A percentile compares a stretch with the other conserved stretches of the same genome.
Evolutionary conservation across 2,888 invertebrate genomes (phyloP).

Genomic region (Heliconius aoede): DNA sequence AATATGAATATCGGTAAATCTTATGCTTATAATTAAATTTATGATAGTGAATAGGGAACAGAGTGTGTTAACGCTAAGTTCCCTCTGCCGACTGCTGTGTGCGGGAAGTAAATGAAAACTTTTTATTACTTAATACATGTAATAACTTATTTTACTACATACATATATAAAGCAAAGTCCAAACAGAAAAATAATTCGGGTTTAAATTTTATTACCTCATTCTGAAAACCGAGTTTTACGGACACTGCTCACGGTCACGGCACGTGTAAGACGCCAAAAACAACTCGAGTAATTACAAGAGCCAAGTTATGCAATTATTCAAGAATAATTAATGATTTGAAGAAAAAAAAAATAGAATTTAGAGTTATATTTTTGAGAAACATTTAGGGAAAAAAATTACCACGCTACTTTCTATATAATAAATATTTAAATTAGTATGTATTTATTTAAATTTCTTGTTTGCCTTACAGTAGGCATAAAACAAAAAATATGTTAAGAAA

Average conservation of each 20-base stretch:
- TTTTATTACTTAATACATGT: background rate
- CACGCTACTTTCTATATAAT: background rate
- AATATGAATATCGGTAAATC: no score
- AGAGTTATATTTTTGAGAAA: background rate
- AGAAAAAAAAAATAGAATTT: background rate
- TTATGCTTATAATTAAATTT: no score
- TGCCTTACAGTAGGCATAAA: background rate
- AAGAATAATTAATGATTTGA: background rate
- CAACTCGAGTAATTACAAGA: conserved; percentile 11
- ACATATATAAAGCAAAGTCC: background rate
- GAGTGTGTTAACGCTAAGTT: no score
- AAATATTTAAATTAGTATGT: background rate
- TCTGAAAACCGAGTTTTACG: conserved; percentile 24
- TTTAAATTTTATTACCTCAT: conserved; percentile 19
- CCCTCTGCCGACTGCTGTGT: no score
- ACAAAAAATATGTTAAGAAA: background rate
- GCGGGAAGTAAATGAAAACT: no score
- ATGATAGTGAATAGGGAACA: no score
- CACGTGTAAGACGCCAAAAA: background rate
- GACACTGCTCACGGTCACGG: conserved; percentile 27
- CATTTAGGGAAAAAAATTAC: background rate
- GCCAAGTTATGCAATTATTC: background rate
- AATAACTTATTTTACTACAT: background rate
- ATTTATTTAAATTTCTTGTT: background rate
- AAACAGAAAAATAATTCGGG: background rate